Base-by-base conservation (phyloP, 2,888 invertebrate genomes). In the Napeogenes sylphis region DNA sequence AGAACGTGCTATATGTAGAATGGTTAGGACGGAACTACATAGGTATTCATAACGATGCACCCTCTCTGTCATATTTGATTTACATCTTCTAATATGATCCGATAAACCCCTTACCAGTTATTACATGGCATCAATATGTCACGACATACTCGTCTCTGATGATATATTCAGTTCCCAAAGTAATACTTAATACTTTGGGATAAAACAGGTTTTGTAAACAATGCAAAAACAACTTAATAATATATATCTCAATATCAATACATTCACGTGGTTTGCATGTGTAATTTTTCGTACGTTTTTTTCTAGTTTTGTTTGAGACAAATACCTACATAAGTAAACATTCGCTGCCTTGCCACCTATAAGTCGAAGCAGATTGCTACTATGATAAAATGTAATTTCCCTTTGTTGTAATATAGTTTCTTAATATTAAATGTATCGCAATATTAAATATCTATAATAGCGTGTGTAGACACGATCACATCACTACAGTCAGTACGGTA, bases 21-120 rank as follows among this genome's bases (percentile, higher is more conserved):
- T 21, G 21, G 21, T 21, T 21, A 21, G 21, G 21, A 21, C 21
- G 21, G 21, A 21, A 2, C 10, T 21, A 12, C 30, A 2, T n/a
- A n/a, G n/a, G n/a, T 30, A 30, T 51, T 30, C 10, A 30, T 21
- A 12, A 12, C 30, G 10, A 56, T 51, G 42, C 56, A 55, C 63
- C 63, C 66, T 55, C 30, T n/a, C 30, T 59, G 63, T 57, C 61
- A 51, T 55, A 14, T 61, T 63, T 61, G 56, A 66, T 66, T 59
- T 66, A 62, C 54, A 58, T 55, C 57, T 38, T 46, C 47, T 63
- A 51, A 55, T 61, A 33, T 58, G 45, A 64, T 54, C 53, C 35
- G 64, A 46, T 60, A 64, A 65, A 60, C 57, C 64, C 55, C 57
- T 63, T 66, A 62, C 45, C 45, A 21, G 35, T 30, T 54, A 56